Evolutionary conservation across 2,113 vertebrate species (phyloP), one percentile per base, ranked within the genome.

Genomic region (Mustelus asterias): DNA sequence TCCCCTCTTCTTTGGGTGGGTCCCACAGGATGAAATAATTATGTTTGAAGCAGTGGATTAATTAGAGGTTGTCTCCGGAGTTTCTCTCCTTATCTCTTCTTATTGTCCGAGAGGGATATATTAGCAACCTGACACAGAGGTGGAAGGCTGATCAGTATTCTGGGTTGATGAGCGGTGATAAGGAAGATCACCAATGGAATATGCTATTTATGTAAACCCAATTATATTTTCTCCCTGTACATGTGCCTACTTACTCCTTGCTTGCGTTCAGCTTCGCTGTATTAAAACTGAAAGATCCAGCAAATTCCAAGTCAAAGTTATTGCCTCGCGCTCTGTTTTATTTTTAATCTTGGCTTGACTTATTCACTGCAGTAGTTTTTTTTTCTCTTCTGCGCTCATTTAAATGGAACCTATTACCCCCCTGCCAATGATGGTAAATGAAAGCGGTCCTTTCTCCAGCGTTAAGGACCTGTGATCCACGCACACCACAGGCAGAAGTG

Each of bases 21-120:
- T 95, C 93, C 93, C 93, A 41, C 93, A 95, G 93, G 93, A 95
- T 95, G 93, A 95, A 95, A 95, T 95, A 95, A 95, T 95, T 70
- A 69, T 95, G 93, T 95, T 70, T 95, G 93, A 95, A 72, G 93
- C 93, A 95, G 93, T 72, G 93, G 93, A 95, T 95, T 72, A 95
- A 95, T 95, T 95, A 95, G 93, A 44, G 93, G 58, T 72, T 44
- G 67, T 95, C 93, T 48, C 93, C 67, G 0, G 93, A 95, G 93
- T 95, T 72, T 95, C 93, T 95, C 37, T 41, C 67, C 93, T 95
- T 95, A 95, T 95, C 93, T 95, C 93, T 70, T 93, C 37, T 95
- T 95, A 95, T 95, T 95, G 93, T 95, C 93, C 93, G 93, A 95
- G 93, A 95, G 93, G 67, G 93, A 95, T 95, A 72, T 72, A 95